Percentiles rank a stretch among this genome's conserved stretches.
phyloP scores from a whole-genome alignment of 2,797 vertebrate species.

The Coccyzus lansbergi region DNA sequence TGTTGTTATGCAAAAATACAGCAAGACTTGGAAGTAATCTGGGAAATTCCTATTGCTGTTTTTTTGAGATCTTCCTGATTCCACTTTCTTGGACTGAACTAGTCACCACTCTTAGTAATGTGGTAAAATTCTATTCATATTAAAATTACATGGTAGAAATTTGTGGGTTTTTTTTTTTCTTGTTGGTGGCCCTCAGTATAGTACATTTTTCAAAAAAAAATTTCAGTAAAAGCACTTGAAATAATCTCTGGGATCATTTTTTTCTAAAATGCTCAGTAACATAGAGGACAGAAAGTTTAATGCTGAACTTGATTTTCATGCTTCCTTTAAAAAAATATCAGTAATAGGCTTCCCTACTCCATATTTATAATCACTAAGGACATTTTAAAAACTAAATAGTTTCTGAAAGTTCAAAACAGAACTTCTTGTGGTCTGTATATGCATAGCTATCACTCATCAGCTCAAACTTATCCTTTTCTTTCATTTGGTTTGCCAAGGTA shows the following conservation, averaged over 20 bases:
- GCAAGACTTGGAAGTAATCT: slow-evolving; percentile 29
- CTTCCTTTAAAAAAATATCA: neutral
- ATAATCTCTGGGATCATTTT: neutral
- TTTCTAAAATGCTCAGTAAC: neutral
- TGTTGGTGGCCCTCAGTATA: neutral
- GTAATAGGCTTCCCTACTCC: neutral
- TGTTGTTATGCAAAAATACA: slow-evolving; percentile 10
- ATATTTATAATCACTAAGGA: neutral
- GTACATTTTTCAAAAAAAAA: neutral
- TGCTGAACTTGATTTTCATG: neutral
- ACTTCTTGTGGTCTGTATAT: neutral
- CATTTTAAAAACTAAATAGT: neutral
- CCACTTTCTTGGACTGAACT: neutral
- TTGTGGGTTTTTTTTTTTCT: neutral
- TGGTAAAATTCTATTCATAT: slow-evolving; percentile 29
- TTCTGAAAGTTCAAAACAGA: neutral
- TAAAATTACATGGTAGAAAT: slow-evolving; percentile 37
- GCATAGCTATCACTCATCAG: neutral
- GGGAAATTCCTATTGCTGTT: neutral
- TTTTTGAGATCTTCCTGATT: slow-evolving; percentile 20
- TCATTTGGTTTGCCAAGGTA: slow-evolving; percentile 51
- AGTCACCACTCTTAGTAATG: slow-evolving; percentile 7
- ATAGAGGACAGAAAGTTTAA: neutral
- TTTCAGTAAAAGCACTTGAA: neutral
- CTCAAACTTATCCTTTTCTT: neutral